Evolutionary conservation across 2,113 vertebrate species (phyloP), one percentile per base, ranked within the genome.

Genomic region (Dicentrarchus labrax): DNA sequence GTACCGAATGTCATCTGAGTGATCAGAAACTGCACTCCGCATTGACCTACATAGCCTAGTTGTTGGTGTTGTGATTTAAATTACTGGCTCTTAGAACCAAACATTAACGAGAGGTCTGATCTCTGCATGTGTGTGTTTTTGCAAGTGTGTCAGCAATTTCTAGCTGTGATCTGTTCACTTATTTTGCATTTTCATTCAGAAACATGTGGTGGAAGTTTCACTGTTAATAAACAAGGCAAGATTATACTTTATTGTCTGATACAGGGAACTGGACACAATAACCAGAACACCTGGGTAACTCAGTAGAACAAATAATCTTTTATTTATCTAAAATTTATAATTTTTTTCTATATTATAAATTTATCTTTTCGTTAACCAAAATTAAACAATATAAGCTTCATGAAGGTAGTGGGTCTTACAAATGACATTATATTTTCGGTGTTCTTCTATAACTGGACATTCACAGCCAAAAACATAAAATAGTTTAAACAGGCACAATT

Each of bases 101-200:
- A 38, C 53, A 47, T 64, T 64, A 43, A 38, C 36, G 41, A 17
- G 21, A n/a, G 16, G 21, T 43, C 77, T 53, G 67, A 47, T 66
- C n/a, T 36, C n/a, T 48, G 41, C 8, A 17, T 19, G 51, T 3
- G 4, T n/a, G 38, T 64, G 56, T 43, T 17, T 17, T 8, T 70
- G 76, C 30, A 43, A 41, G 11, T n/a, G 47, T 50, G 24, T 76
- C 61, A 30, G 50, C 61, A 36, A 17, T 59, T 59, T 59, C n/a
- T 38, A 43, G 22, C 10, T 59, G 70, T 30, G 22, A 56, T 67
- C 16, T 43, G 39, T 24, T 79, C 38, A n/a, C 2, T 59, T 48
- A 3, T 39, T n/a, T 67, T 47, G 30, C 24, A 19, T 36, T 59
- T 57, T 21, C 24, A 19, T 17, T 51, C 54, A 38, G 65, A 12